Evolutionary conservation across 2,113 vertebrate genomes (phyloP).

Genomic region (Heterotilapia buettikoferi): DNA sequence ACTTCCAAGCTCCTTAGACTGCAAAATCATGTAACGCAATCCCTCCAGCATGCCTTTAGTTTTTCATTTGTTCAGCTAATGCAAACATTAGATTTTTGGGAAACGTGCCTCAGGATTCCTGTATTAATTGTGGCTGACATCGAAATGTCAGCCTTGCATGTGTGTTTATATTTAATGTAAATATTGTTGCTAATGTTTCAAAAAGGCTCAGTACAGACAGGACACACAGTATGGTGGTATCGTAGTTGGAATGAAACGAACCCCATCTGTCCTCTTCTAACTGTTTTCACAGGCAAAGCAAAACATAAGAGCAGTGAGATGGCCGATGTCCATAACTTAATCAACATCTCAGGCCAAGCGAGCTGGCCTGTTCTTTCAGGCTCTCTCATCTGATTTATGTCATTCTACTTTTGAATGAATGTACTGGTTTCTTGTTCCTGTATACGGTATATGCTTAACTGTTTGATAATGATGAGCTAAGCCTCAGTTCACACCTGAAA

Average conservation of each 20-base stretch:
- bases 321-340: constrained; percentile 5
- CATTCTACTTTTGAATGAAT: not conserved
- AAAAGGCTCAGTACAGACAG: not conserved
- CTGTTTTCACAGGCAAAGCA: not conserved
- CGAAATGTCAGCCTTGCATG: not conserved
- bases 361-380: not conserved
- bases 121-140: not conserved
- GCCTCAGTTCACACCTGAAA: not conserved
- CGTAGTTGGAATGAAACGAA: not conserved
- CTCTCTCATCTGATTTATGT: not conserved
- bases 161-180: not conserved
- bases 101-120: not conserved
- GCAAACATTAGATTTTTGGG: not conserved
- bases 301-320: not conserved
- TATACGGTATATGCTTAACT: not conserved
- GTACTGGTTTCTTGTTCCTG: not conserved
- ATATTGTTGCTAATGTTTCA: not conserved
- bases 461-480: not conserved
- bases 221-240: not conserved
- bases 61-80: accelerated
- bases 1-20: not conserved
- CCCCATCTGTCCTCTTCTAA: not conserved
- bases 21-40: not conserved
- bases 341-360: not conserved
- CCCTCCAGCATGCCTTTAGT: not conserved